Evolutionary conservation across 1,140 invertebrate species (phyloP), one percentile per base, ranked within the genome.

Genomic region (Uloborus diversus): DNA sequence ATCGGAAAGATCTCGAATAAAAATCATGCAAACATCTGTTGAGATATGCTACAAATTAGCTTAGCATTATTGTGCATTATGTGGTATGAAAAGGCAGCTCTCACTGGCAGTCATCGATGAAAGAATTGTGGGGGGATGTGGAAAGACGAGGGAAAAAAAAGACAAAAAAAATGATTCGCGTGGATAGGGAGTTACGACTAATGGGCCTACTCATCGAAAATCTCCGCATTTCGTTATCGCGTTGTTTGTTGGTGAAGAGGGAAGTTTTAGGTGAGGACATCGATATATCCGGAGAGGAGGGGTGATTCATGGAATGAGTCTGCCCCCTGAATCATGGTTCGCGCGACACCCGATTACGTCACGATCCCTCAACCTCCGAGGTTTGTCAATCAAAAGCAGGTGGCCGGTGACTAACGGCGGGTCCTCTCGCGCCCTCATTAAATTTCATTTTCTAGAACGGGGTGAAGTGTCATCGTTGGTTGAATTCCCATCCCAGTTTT

Each of bases 221-320:
- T 57, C 53, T 42, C 53, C 56, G 56, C 69, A 42, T 59, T 59
- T 71, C 70, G 56, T 73, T 73, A 62, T 35, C 32, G 59, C n/a
- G 32, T 62, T 33, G 25, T 35, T 62, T 62, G 59, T 62, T 33
- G 7, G n/a, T 14, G 17, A 20, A 53, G 49, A 5, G 49, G 49
- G 49, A n/a, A n/a, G 13, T 28, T 35, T 37, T 64, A 56, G 62
- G 59, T 57, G 59, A 35, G 73, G 73, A 66, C 61, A 61, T 11
- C 23, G 68, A 78, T 75, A 75, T 64, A 61, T 51, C 61, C 33
- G 61, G 51, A 17, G 47, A 51, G 30, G 59, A n/a, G 59, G 32
- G n/a, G 61, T 78, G 73, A 78, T 78, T 78, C 73, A 78, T 78
- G 73, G 73, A 30, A 78, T 78, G 73, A 78, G 73, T 78, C 49